Conservation (phyloP, 2,113 vertebrate species). For the Dicrurus megarhynchus region DNA sequence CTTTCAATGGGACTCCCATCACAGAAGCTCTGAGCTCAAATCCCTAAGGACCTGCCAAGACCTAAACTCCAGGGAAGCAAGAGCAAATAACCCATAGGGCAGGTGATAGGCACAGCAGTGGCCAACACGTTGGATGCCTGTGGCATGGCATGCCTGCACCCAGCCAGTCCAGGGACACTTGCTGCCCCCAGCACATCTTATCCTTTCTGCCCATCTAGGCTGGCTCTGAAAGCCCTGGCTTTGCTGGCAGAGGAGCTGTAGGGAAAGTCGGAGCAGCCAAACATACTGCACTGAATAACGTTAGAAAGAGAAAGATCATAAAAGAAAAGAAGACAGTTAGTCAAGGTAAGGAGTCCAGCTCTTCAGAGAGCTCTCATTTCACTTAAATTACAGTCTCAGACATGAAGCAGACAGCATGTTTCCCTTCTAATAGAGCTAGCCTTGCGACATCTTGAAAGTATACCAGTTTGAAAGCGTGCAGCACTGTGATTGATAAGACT, state of each 20-base stretch:
- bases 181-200: not conserved
- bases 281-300: not conserved
- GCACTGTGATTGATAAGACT: not conserved
- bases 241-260: not conserved
- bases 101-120: not conserved
- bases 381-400: not conserved
- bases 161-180: not conserved
- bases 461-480: not conserved
- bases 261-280: not conserved
- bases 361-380: not conserved
- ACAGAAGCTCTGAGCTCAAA: not conserved
- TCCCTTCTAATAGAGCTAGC: not conserved
- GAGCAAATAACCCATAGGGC: fast-evolving
- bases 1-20: not conserved
- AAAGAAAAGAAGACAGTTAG: not conserved
- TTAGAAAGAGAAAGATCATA: not conserved
- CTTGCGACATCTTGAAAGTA: not conserved
- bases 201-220: not conserved
- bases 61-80: not conserved
- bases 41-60: not conserved
- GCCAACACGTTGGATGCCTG: fast-evolving
- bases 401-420: not conserved
- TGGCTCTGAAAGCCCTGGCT: not conserved
- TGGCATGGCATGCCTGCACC: not conserved
- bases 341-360: not conserved